These are phyloP conservation scores for Cyphomyrus discorhynchus DNA, from an alignment of 2,113 vertebrate species.

Conservation along the genomic window DNA sequence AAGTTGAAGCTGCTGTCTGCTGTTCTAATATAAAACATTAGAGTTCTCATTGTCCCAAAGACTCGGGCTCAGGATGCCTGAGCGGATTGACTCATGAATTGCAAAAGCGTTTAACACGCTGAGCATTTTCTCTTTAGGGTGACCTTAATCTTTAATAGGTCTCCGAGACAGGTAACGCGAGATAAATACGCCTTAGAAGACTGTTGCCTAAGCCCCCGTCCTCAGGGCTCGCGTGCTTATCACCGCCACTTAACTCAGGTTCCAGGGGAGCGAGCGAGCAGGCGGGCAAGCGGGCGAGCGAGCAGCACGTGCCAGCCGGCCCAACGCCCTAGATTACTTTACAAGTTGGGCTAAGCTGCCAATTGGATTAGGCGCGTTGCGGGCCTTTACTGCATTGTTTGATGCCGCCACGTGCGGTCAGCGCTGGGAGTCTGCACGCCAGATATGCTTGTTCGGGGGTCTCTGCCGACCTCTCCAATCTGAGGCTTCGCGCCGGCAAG, in stretches of 20 bases:
- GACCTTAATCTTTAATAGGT: slow-evolving; percentile 28
- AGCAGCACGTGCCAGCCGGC: slow-evolving; percentile 14
- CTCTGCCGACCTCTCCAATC: neutral
- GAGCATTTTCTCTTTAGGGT: slow-evolving; percentile 27
- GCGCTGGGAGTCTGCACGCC: neutral
- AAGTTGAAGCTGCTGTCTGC: slow-evolving; percentile 21
- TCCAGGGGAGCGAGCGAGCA: slow-evolving; percentile 20
- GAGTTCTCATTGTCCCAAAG: slow-evolving; percentile 30
- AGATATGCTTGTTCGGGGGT: neutral
- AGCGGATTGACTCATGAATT: slow-evolving; percentile 29
- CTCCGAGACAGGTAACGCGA: slow-evolving; percentile 23
- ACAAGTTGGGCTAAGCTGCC: slow-evolving; percentile 28
- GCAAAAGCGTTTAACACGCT: slow-evolving; percentile 26
- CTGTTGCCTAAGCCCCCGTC: neutral
- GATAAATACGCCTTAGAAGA: slow-evolving; percentile 18
- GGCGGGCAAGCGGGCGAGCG: slow-evolving; percentile 7
- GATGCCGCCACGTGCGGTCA: slow-evolving; percentile 22
- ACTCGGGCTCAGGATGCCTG: slow-evolving; percentile 19
- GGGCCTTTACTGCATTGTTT: slow-evolving; percentile 10
- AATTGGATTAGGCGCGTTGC: slow-evolving; percentile 27
- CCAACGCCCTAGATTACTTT: slow-evolving; percentile 28
- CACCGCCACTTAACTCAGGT: slow-evolving; percentile 19
- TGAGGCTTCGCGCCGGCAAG: neutral
- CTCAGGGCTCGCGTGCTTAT: slow-evolving; percentile 18
- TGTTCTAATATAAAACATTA: slow-evolving; percentile 27